Conservation (phyloP, 2,797 vertebrate genomes). For the Trichosurus vulpecula region DNA sequence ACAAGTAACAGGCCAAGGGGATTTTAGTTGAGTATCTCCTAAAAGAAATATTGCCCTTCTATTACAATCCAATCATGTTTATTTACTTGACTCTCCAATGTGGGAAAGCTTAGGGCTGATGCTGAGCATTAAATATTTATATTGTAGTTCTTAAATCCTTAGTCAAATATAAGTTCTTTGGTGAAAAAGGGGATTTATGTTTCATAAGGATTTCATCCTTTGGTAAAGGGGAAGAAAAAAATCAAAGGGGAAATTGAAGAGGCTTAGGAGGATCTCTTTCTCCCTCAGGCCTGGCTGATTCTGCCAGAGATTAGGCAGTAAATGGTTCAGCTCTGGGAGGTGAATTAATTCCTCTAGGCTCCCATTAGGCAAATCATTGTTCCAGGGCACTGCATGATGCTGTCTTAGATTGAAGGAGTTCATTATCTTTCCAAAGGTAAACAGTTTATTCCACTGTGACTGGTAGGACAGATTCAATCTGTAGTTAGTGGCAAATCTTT, state of each 20-base stretch:
- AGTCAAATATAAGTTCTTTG: constrained; percentile 60
- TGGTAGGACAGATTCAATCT: constrained; percentile 10
- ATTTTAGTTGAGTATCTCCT: constrained; percentile 44
- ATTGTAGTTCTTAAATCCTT: constrained; percentile 51
- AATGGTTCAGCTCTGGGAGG: background rate
- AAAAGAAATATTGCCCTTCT: constrained; percentile 48
- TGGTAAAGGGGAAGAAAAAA: constrained; percentile 26
- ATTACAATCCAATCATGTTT: constrained; percentile 59
- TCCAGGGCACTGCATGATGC: background rate
- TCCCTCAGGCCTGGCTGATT: constrained; percentile 47
- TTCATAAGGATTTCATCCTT: constrained; percentile 35
- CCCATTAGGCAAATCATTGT: constrained; percentile 39
- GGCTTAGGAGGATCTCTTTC: constrained; percentile 61
- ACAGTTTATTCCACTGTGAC: constrained; percentile 39
- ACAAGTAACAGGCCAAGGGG: constrained; percentile 56
- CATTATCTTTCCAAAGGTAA: constrained; percentile 41
- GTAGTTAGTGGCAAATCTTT: background rate
- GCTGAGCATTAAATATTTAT: constrained; percentile 50
- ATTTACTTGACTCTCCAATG: constrained; percentile 52
- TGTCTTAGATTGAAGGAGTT: background rate
- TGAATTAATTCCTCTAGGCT: constrained; percentile 61
- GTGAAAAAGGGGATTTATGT: constrained; percentile 39
- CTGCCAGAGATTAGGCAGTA: constrained; percentile 51
- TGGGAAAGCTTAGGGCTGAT: constrained; percentile 46
- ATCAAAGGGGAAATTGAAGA: constrained; percentile 57